Conservation (phyloP, 2,113 vertebrate genomes). For the Melospiza melodia region DNA sequence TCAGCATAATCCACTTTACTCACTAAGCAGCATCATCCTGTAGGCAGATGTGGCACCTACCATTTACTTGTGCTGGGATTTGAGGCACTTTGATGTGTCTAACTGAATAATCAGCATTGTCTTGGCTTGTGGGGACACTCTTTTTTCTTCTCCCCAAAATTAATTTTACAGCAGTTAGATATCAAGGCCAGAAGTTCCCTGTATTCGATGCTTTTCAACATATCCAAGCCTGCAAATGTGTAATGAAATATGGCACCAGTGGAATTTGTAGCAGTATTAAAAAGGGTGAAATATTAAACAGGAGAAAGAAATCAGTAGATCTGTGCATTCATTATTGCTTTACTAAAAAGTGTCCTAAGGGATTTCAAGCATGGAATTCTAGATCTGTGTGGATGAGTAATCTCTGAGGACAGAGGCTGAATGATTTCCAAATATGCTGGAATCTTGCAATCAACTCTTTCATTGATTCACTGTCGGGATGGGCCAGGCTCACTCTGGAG, state of each 20-base stretch:
- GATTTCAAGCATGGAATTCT: background rate
- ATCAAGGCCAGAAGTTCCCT: background rate
- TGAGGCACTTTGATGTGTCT: background rate
- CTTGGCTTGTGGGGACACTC: background rate
- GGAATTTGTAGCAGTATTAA: background rate
- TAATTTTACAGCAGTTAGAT: background rate
- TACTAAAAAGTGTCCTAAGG: background rate
- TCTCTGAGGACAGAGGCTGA: background rate
- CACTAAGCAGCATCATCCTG: background rate
- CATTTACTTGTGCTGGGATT: background rate
- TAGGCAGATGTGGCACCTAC: background rate
- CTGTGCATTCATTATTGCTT: background rate
- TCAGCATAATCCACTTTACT: background rate
- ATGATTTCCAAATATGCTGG: background rate
- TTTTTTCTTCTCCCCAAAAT: background rate
- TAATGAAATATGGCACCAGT: background rate
- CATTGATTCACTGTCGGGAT: background rate
- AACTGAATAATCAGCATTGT: background rate
- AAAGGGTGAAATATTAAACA: background rate
- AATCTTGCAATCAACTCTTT: background rate
- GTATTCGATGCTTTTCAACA: fast-evolving
- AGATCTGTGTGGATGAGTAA: background rate
- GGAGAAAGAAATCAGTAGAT: background rate
- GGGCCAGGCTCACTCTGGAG: background rate
- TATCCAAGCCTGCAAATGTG: background rate